These are phyloP conservation scores for Agriotes lineatus DNA, from an alignment of 2,888 invertebrate species.

Conservation along the genomic window DNA sequence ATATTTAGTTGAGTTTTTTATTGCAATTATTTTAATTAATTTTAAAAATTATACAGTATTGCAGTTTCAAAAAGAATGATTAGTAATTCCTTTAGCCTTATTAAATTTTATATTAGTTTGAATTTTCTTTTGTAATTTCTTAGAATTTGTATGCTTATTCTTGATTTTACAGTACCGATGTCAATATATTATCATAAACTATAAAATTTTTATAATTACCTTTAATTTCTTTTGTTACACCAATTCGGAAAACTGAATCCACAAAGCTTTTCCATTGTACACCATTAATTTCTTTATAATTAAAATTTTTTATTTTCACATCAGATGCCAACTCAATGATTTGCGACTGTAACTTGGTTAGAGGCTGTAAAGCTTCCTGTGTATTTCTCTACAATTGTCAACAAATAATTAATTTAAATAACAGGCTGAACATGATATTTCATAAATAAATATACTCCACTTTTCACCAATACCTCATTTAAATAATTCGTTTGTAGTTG, in stretches of 20 bases:
- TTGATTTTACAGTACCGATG: no score
- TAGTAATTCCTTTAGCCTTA: no score
- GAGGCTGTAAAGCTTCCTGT: constrained; percentile 21
- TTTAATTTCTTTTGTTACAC: constrained; percentile 49
- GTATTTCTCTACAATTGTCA: constrained; percentile 38
- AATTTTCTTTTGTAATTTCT: no score
- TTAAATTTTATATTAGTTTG: no score
- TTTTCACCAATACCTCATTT: constrained; percentile 25
- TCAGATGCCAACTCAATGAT: constrained; percentile 49
- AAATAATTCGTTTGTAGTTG: background rate
- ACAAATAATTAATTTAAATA: background rate
- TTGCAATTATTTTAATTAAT: no score
- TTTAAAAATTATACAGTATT: no score
- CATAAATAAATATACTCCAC: no score
- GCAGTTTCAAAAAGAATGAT: no score
- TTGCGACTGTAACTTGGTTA: constrained; percentile 31
- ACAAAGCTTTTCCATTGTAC: constrained; percentile 59
- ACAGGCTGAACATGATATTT: no score
- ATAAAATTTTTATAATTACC: constrained; percentile 51
- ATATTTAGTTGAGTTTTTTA: no score
- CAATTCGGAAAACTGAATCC: constrained; percentile 56
- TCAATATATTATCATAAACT: no score
- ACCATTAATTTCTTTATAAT: constrained; percentile 57
- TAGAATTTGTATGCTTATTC: no score
- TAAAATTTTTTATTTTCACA: constrained; percentile 55